These are phyloP conservation scores for Triplophysa siluroides DNA, from an alignment of 2,113 vertebrate genomes.

Conservation along the genomic window DNA sequence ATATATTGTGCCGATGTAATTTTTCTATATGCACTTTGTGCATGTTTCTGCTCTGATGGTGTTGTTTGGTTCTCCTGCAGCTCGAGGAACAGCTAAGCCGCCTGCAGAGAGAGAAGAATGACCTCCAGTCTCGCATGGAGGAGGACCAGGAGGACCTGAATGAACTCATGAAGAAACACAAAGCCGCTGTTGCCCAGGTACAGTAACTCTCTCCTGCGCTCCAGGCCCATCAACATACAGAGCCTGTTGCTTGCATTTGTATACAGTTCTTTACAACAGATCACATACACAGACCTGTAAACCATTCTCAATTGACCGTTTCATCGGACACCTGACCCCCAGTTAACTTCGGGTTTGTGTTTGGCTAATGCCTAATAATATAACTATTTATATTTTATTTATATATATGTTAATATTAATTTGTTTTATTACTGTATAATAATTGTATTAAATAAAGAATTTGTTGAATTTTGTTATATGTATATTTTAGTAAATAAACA, in stretches of 20 bases:
- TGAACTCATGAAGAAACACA: conserved; percentile 99
- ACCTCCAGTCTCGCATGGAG: conserved; percentile 92
- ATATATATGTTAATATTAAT: no score
- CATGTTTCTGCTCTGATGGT: neutral
- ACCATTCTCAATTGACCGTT: neutral
- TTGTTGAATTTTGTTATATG: no score
- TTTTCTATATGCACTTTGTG: neutral
- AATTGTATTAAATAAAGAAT: no score
- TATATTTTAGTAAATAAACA: no score
- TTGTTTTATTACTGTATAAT: no score
- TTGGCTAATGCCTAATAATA: no score
- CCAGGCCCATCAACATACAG: neutral
- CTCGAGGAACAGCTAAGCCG: conserved; percentile 97
- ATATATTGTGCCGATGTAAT: neutral
- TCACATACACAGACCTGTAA: neutral
- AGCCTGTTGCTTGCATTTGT: neutral
- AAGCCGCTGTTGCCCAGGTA: conserved; percentile 91
- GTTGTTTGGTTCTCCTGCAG: conserved; percentile 65
- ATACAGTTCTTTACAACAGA: neutral
- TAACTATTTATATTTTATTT: no score
- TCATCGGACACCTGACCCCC: no score
- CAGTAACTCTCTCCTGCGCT: conserved; percentile 55
- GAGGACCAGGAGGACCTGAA: conserved; percentile 99
- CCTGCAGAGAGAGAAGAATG: conserved; percentile 94
- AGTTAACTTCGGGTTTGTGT: no score